Evolutionary conservation across 1,140 invertebrate species (phyloP), one percentile per base, ranked within the genome.

Genomic region (Popillia japonica): DNA sequence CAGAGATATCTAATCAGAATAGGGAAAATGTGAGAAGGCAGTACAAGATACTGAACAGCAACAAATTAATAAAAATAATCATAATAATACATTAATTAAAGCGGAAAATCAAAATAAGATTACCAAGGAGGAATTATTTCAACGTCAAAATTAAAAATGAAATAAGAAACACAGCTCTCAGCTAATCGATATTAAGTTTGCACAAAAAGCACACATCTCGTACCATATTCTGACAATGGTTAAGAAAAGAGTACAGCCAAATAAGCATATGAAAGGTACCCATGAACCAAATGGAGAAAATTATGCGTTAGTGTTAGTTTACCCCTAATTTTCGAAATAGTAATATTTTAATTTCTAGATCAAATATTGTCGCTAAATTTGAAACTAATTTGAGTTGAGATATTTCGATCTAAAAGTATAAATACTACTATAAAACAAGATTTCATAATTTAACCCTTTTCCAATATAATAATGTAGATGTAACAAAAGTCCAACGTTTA

Each of bases 181-280:
- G 44, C 44, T 48, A n/a, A 48, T 48, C 17, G 17, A 14, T 10
- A 48, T 48, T 48, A 48, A 7, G 7, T 48, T 11, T 48, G 44
- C 44, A 48, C 44, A 48, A 48, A n/a, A 48, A 48, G 44, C 44
- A 14, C 17, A 10, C 44, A 48, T 48, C 11, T 48, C 7, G 44
- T 14, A 48, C 17, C 44, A 48, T 48, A 11, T 48, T 11, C 17
- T n/a, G 44, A 48, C 44, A 48, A 10, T 48, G 44, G 44, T 48
- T 48, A 48, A 48, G n/a, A 48, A 48, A 48, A 48, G 11, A 48
- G 7, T 42, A 42, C 44, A 48, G 44, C 44, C 44, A 48, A 48
- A 48, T 48, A 48, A 48, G 44, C 44, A 48, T 48, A 48, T 48
- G 44, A 48, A 48, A 48, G 17, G 44, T 48, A n/a, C 44, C 44